Conservation (phyloP, 2,113 vertebrate species). For the Vulpes ferrilata region DNA sequence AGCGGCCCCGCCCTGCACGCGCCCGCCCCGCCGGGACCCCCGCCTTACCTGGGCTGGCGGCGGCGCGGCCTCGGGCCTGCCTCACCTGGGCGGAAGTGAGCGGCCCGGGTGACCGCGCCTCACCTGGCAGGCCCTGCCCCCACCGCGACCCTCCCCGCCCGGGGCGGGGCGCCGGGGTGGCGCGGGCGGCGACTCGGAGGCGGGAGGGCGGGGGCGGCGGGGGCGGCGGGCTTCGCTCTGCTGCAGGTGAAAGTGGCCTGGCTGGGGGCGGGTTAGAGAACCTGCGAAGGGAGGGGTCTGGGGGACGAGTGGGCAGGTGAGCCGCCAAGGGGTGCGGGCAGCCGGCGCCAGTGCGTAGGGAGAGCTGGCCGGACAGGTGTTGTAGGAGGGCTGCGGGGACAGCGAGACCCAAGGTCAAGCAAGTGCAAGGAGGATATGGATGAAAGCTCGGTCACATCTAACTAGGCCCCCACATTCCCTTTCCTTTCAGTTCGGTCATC, state of each 20-base stretch:
- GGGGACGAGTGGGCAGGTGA: neutral
- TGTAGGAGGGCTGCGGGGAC: neutral
- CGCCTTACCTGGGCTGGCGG: slow-evolving; percentile 68
- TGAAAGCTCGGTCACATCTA: neutral
- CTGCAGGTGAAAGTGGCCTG: neutral
- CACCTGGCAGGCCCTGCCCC: slow-evolving; percentile 76
- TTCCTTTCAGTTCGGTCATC: neutral
- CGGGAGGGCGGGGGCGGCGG: neutral
- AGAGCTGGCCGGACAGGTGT: neutral
- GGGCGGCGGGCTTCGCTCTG: fast-evolving
- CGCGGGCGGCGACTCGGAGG: neutral
- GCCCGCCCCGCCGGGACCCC: neutral
- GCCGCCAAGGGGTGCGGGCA: neutral
- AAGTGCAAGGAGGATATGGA: neutral
- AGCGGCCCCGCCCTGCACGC: neutral
- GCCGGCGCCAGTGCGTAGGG: neutral
- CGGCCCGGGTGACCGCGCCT: slow-evolving; percentile 55
- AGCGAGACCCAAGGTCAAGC: neutral
- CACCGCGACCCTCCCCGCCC: slow-evolving; percentile 11
- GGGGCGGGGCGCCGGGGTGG: slow-evolving; percentile 59
- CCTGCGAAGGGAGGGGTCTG: neutral
- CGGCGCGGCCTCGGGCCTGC: neutral
- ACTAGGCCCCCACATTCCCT: neutral
- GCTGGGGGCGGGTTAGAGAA: neutral
- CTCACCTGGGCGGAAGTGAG: slow-evolving; percentile 81